Evolutionary conservation across 1,140 invertebrate species (phyloP).

Genomic region (Orchesella cincta): DNA sequence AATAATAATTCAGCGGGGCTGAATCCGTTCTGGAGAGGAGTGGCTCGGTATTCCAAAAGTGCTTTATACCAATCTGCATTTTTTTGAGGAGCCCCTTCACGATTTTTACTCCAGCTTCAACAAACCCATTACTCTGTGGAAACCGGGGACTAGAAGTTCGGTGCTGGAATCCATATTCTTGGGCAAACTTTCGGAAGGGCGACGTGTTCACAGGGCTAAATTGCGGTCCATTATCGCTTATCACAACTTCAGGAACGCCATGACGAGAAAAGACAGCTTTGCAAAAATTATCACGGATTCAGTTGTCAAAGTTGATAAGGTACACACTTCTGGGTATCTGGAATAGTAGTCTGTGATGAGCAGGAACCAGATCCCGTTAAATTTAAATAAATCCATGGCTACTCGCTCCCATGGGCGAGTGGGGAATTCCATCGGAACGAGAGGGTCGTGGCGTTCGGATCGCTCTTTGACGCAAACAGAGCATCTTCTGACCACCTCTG

Average conservation of each 20-base stretch:
- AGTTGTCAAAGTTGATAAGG: not conserved
- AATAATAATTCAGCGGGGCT: slow-evolving; percentile 13
- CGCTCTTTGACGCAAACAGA: not conserved
- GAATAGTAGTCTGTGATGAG: slow-evolving; percentile 32
- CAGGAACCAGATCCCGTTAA: not conserved
- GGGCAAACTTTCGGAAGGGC: slow-evolving; percentile 30
- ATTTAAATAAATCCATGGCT: slow-evolving; percentile 27
- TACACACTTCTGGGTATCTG: slow-evolving; percentile 26
- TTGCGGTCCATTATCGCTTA: slow-evolving; percentile 44
- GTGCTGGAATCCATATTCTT: slow-evolving; percentile 34
- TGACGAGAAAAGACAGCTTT: slow-evolving; percentile 43
- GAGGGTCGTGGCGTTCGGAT: not conserved
- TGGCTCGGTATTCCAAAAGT: slow-evolving; percentile 13
- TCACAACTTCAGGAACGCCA: slow-evolving; percentile 40
- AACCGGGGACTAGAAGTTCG: slow-evolving; percentile 8
- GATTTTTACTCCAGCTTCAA: slow-evolving; percentile 27
- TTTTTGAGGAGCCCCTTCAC: slow-evolving; percentile 9
- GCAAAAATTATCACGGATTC: slow-evolving; percentile 17
- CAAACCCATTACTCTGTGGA: slow-evolving; percentile 33
- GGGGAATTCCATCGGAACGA: slow-evolving; percentile 15
- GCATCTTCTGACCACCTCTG: not conserved
- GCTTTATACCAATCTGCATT: not conserved
- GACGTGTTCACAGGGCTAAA: slow-evolving; percentile 32
- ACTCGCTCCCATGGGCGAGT: slow-evolving; percentile 30
- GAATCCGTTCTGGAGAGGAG: slow-evolving; percentile 21